Base-by-base conservation (phyloP, 2,113 vertebrate species). In the Gyps fulvus region DNA sequence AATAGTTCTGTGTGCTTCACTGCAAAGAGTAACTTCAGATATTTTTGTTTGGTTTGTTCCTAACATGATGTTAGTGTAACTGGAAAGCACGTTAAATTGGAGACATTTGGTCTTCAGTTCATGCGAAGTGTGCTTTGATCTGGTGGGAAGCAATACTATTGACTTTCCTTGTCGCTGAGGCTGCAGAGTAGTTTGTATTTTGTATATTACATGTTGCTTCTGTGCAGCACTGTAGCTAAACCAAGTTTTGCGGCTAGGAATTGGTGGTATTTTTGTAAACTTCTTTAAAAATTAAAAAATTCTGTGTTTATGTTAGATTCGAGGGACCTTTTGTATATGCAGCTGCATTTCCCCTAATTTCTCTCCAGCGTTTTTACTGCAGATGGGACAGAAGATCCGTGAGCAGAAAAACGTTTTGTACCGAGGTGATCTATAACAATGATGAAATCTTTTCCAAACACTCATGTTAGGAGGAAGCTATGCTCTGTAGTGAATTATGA, bases 51-150 rank as follows among this genome's bases (percentile, higher is more conserved):
- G 83, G 67, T 92, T 85, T 93, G 90, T 78, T 91, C 90, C 87
- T 36, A 26, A 66, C 72, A 4, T 52, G 79, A 95, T 91, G 81
- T 95, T 83, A 78, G 91, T 36, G 32, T 65, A 49, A 65, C 85
- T 93, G 85, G 83, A 83, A 91, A 62, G 54, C 74, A 66, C 55
- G 43, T 80, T 90, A 87, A 96, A 76, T 96, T 89, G 74, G 83
- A 97, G 96, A 47, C 80, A 49, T 93, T 88, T 93, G 96, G 82
- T 83, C 23, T 72, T 85, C 47, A 58, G 84, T 67, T 62, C 90
- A 62, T 81, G 81, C 59, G 6, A 80, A 95, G 49, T 29, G 67
- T 63, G 63, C 83, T 80, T 95, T 80, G 49, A 87, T 72, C 83
- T 72, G 67, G 47, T 52, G n/a, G 45, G 91, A 91, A 93, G 92